A percentile compares a stretch with the other conserved stretches of the same genome.
Conservation (phyloP, 2,797 vertebrate species). For the Chelonia mydas region DNA sequence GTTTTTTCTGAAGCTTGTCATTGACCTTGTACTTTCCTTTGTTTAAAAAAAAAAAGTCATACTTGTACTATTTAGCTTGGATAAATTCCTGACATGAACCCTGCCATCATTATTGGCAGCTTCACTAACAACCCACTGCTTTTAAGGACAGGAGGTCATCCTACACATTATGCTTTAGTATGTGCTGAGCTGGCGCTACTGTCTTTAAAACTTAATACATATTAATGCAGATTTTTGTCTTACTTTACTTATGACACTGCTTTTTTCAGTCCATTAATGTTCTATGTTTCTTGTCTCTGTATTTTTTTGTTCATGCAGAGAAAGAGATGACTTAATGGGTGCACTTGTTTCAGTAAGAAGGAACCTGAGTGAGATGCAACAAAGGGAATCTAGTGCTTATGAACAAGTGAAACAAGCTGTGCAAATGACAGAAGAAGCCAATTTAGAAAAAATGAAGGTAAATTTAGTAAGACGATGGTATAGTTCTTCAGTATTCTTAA, state of each 20-base stretch:
- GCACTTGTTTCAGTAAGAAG: constrained; percentile 83
- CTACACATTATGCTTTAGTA: neutral
- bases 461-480: neutral
- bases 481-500: neutral
- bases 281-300: neutral
- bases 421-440: constrained; percentile 92
- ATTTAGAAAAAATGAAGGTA: constrained; percentile 90
- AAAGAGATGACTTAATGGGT: constrained; percentile 90
- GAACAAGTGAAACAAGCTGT: constrained; percentile 92
- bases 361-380: constrained; percentile 85
- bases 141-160: neutral
- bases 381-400: constrained; percentile 88
- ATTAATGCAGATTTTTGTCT: neutral
- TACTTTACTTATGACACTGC: neutral
- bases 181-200: neutral
- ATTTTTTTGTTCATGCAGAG: constrained; percentile 79
- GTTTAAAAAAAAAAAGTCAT: no score
- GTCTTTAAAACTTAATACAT: neutral
- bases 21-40: neutral
- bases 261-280: neutral
- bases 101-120: neutral
- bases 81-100: neutral
- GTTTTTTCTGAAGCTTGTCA: neutral
- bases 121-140: neutral
- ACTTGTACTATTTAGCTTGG: accelerated